Evolutionary conservation across 2,113 vertebrate genomes (phyloP).

Genomic region (Larimichthys polyactis): DNA sequence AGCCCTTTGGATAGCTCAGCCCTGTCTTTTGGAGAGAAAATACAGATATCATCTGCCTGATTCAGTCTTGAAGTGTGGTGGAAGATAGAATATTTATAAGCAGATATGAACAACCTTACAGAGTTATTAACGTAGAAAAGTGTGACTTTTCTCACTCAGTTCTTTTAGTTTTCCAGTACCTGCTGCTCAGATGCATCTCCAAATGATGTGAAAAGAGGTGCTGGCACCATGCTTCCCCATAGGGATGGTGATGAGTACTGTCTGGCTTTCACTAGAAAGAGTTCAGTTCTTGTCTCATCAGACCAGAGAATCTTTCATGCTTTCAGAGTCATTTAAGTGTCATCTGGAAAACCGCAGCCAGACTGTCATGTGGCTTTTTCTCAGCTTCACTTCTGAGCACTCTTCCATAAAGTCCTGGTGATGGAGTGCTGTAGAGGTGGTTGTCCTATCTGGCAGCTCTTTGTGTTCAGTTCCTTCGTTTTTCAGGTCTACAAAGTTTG

Average conservation of each 20-base stretch:
- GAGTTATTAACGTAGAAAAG: constrained; percentile 23
- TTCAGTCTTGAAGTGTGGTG: not conserved
- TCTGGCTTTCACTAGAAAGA: constrained; percentile 50
- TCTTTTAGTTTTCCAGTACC: constrained; percentile 27
- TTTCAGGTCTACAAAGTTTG: constrained; percentile 29
- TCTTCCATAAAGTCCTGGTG: constrained; percentile 47
- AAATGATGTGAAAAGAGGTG: constrained; percentile 1
- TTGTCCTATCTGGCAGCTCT: constrained; percentile 35
- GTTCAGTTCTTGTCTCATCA: constrained; percentile 52
- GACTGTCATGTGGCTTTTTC: constrained; percentile 32
- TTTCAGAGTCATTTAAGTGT: constrained; percentile 46
- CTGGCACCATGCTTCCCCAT: constrained; percentile 23
- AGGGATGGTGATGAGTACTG: constrained; percentile 34
- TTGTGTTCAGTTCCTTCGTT: constrained; percentile 47
- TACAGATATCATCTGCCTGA: constrained; percentile 16
- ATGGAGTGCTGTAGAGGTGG: constrained; percentile 33
- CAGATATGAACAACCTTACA: constrained; percentile 7
- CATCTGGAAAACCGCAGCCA: constrained; percentile 43
- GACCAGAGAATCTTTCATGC: constrained; percentile 58
- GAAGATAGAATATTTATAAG: constrained; percentile 26
- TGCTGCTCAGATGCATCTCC: constrained; percentile 40
- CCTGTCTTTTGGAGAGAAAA: constrained; percentile 14
- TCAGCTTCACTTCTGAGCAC: constrained; percentile 45
- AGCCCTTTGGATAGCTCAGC: not conserved
- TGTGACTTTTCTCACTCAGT: constrained; percentile 18